Evolutionary conservation across 2,113 vertebrate species (phyloP).

Genomic region (Melanerpes aurifrons): DNA sequence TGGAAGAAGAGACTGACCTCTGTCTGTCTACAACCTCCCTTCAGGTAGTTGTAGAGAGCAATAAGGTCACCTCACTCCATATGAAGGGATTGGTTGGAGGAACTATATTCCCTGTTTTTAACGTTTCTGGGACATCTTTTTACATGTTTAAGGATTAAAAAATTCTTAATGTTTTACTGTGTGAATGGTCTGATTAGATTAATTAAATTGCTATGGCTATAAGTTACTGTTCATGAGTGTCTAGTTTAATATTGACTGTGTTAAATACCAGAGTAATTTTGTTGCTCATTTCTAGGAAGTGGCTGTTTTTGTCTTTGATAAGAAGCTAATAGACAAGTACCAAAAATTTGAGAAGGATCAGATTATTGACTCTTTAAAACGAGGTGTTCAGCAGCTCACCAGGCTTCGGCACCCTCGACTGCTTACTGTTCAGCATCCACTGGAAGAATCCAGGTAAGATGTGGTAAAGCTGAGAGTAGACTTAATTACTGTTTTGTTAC

Average conservation of each 20-base stretch:
- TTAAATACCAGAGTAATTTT: slow-evolving; percentile 12
- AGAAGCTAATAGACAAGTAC: slow-evolving; percentile 94
- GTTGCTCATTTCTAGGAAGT: slow-evolving; percentile 87
- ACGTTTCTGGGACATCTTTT: not conserved
- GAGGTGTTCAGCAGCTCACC: slow-evolving; percentile 94
- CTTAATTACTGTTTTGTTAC: not conserved
- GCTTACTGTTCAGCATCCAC: slow-evolving; percentile 96
- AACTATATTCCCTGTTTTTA: not conserved
- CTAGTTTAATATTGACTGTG: not conserved
- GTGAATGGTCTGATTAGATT: not conserved
- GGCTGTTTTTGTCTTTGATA: slow-evolving; percentile 98
- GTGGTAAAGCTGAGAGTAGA: not conserved
- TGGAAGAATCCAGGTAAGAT: slow-evolving; percentile 95
- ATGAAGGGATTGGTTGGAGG: not conserved
- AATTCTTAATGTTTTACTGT: not conserved
- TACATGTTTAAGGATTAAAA: not conserved
- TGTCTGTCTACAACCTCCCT: too few relatives aligned
- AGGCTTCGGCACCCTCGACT: slow-evolving; percentile 94
- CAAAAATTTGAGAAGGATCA: slow-evolving; percentile 99
- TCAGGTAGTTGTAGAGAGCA: too few relatives aligned
- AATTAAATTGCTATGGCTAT: not conserved
- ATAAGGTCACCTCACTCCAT: not conserved
- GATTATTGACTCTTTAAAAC: slow-evolving; percentile 92
- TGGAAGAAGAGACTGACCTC: too few relatives aligned
- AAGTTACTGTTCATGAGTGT: not conserved